A percentile compares a stretch with the other conserved stretches of the same genome.
Conservation (phyloP, 2,797 vertebrate genomes). For the Typhlichthys eigenmanni region DNA sequence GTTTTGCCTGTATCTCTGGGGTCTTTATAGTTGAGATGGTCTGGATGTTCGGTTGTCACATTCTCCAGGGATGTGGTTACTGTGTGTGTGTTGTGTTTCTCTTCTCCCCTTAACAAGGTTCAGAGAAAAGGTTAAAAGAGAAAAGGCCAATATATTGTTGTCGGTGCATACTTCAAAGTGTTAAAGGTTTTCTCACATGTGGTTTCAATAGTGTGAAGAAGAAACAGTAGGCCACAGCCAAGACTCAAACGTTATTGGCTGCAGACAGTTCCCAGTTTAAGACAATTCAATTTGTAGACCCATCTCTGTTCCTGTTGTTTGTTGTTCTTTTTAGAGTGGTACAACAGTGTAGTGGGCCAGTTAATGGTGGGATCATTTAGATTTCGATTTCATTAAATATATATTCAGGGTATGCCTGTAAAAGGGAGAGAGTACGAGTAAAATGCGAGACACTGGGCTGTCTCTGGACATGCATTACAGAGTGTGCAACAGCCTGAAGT, state of each 20-base stretch:
- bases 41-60: too few species aligned
- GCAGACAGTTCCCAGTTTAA: constrained; percentile 63
- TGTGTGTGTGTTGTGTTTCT: constrained; percentile 12
- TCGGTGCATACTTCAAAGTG: constrained; percentile 71
- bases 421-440: constrained; percentile 16
- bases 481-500: too few species aligned
- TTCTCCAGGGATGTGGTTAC: background rate
- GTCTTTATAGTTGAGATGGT: background rate
- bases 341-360: too few species aligned
- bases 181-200: constrained; percentile 62
- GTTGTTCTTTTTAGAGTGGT: too few species aligned
- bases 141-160: constrained; percentile 58
- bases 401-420: constrained; percentile 11
- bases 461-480: too few species aligned
- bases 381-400: constrained; percentile 1
- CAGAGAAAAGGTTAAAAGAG: constrained; percentile 53
- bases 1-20: background rate
- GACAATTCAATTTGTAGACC: constrained; percentile 58
- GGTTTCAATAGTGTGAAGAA: constrained; percentile 72
- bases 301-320: background rate
- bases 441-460: background rate
- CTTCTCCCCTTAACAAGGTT: constrained; percentile 35
- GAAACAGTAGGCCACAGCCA: constrained; percentile 60
- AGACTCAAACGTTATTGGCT: constrained; percentile 60
- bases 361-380: constrained; percentile 8